These are phyloP conservation scores for Lota lota DNA, from an alignment of 2,113 vertebrate genomes.

Conservation along the genomic window DNA sequence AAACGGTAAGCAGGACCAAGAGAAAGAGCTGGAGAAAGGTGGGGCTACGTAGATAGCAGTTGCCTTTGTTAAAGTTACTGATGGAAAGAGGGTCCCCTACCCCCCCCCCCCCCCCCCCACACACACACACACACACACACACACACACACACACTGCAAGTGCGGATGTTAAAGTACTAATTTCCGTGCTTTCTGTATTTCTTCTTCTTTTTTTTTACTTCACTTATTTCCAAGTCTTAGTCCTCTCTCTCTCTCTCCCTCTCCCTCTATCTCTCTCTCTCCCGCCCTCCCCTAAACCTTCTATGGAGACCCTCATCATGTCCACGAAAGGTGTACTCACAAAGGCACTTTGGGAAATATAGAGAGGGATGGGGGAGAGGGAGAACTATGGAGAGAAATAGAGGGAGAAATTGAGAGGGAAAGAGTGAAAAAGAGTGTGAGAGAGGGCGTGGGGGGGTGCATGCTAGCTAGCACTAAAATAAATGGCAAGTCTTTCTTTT, in stretches of 20 bases:
- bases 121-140: no score
- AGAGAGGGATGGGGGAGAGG: conserved; percentile 37
- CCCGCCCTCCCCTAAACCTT: conserved; percentile 52
- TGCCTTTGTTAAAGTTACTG: not conserved
- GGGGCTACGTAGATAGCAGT: conserved; percentile 15
- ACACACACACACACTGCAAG: not conserved
- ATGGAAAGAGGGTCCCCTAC: not conserved
- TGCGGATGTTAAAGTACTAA: conserved; percentile 51
- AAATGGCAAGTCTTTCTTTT: conserved; percentile 77
- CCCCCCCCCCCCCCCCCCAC: no score
- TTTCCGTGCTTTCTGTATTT: conserved; percentile 28
- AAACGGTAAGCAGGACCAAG: no score
- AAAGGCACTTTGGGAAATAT: conserved; percentile 49
- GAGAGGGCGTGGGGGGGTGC: conserved; percentile 32
- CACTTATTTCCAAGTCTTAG: conserved; percentile 38
- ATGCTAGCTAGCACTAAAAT: conserved; percentile 61
- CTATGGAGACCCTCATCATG: conserved; percentile 67
- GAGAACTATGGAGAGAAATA: conserved; percentile 49
- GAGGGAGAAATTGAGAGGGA: no score
- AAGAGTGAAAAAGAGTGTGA: conserved; percentile 31
- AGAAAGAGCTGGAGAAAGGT: no score
- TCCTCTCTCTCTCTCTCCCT: conserved; percentile 55
- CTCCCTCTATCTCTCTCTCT: conserved; percentile 11
- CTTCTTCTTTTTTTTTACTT: no score
- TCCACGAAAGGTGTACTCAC: conserved; percentile 66